Percentiles rank a stretch among this genome's conserved stretches.
These are phyloP conservation scores for Pterostichus niger DNA, from an alignment of 2,888 invertebrate species.

Conservation along the genomic window DNA sequence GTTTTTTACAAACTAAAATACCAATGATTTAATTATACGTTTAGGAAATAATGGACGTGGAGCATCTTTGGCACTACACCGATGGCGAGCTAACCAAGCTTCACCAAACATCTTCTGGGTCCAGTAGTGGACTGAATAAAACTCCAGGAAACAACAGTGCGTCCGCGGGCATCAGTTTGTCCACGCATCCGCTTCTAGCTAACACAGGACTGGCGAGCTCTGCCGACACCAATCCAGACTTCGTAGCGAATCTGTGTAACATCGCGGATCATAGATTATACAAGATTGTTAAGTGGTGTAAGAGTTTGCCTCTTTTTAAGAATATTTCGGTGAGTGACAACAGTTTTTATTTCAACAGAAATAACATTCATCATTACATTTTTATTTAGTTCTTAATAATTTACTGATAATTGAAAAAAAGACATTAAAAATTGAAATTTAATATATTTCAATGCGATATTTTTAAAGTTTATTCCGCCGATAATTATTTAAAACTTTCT, in stretches of 20 bases:
- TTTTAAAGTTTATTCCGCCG: too few species aligned
- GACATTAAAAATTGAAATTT: too few species aligned
- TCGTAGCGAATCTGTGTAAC: constrained; percentile 93
- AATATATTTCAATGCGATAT: too few species aligned
- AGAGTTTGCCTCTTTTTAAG: constrained; percentile 96
- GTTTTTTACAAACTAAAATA: too few species aligned
- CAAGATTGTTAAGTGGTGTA: constrained; percentile 99
- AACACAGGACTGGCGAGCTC: constrained; percentile 78
- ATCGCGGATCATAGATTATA: constrained; percentile 97
- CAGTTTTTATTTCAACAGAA: too few species aligned
- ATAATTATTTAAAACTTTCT: too few species aligned
- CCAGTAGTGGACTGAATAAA: constrained; percentile 74
- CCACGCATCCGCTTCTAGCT: constrained; percentile 80
- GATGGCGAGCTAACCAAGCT: constrained; percentile 88
- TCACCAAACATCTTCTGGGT: constrained; percentile 69
- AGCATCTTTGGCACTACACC: constrained; percentile 96
- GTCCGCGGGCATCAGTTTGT: constrained; percentile 76
- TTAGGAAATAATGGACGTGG: constrained; percentile 97
- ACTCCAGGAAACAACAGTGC: constrained; percentile 70
- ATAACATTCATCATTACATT: too few species aligned
- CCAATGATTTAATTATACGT: not conserved
- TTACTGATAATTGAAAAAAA: too few species aligned
- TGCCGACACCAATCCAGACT: constrained; percentile 87
- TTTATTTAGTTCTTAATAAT: too few species aligned
- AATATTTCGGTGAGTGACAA: constrained; percentile 90